Conservation (phyloP, 1,140 invertebrate species). For the Papilio machaon region DNA sequence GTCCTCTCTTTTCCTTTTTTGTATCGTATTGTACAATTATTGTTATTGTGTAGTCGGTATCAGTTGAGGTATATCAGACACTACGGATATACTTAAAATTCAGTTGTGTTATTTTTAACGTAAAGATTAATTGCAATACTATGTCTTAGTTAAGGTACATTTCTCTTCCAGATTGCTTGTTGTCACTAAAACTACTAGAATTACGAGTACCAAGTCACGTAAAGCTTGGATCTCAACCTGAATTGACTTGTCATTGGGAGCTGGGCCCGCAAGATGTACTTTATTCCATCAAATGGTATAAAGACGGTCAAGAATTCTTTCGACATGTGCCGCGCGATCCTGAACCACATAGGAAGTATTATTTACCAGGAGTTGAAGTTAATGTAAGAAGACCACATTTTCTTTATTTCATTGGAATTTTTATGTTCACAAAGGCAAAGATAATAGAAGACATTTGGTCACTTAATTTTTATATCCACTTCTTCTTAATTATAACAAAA, state of each 20-base stretch:
- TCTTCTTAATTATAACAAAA: no score
- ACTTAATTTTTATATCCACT: no score
- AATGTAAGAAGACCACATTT: conserved; percentile 82
- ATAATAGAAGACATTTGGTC: no score
- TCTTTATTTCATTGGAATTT: no score
- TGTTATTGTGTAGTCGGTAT: neutral
- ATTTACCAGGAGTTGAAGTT: conserved; percentile 89
- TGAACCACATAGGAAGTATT: conserved; percentile 89
- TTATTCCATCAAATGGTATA: conserved; percentile 95
- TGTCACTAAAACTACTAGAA: conserved; percentile 84
- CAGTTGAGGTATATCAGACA: neutral
- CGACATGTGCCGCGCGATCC: conserved; percentile 88
- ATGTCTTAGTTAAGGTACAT: neutral
- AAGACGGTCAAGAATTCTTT: conserved; percentile 94
- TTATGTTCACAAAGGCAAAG: no score
- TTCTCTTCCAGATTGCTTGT: conserved; percentile 45
- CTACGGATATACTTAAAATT: neutral
- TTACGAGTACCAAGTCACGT: conserved; percentile 86
- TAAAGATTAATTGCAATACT: neutral
- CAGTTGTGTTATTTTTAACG: no score
- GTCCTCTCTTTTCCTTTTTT: no score
- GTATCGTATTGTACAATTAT: no score
- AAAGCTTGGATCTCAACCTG: conserved; percentile 84
- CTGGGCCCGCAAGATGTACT: conserved; percentile 89
- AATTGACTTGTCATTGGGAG: conserved; percentile 90